A percentile compares a stretch with the other conserved stretches of the same genome.
Conservation (phyloP, 1,140 invertebrate species). For the Drosophila lini region DNA sequence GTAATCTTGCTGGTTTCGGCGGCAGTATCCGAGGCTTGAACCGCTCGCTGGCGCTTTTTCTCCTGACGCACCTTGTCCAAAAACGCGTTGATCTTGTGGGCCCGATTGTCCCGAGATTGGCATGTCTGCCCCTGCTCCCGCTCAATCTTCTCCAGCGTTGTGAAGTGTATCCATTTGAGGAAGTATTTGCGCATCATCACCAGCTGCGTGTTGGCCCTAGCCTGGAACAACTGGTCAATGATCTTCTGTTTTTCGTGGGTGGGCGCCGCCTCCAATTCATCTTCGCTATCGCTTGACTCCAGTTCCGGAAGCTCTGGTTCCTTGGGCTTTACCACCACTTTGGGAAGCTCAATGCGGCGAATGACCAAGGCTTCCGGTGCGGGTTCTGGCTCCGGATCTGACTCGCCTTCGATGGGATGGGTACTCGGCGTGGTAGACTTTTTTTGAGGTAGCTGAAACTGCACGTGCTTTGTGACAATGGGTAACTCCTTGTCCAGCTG, state of each 20-base stretch:
- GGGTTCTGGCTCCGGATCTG: conserved; percentile 8
- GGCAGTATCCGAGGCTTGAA: not conserved
- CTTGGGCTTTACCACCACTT: conserved; percentile 58
- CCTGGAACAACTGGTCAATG: conserved; percentile 71
- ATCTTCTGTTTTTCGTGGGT: conserved; percentile 68
- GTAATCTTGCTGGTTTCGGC: conserved; percentile 23
- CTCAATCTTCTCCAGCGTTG: conserved; percentile 75
- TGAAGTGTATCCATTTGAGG: conserved; percentile 81
- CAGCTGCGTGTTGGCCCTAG: conserved; percentile 41
- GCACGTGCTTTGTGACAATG: conserved; percentile 46
- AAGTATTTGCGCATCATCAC: conserved; percentile 82
- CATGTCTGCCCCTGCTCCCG: conserved; percentile 48
- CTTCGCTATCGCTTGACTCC: conserved; percentile 35
- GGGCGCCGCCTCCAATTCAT: conserved; percentile 8
- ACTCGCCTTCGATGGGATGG: not conserved
- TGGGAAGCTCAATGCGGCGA: conserved; percentile 63
- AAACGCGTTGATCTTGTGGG: conserved; percentile 82
- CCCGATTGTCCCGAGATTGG: conserved; percentile 51
- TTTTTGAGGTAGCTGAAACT: conserved; percentile 59
- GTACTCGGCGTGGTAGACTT: conserved; percentile 13
- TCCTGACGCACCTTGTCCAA: conserved; percentile 82
- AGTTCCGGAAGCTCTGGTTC: not conserved
- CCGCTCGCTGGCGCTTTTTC: conserved; percentile 60
- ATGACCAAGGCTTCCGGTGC: conserved; percentile 52
- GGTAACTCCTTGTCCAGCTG: conserved; percentile 28